Conservation (phyloP, 53 echinoderm and acorn worm genomes). For the Luidia sarsii region DNA sequence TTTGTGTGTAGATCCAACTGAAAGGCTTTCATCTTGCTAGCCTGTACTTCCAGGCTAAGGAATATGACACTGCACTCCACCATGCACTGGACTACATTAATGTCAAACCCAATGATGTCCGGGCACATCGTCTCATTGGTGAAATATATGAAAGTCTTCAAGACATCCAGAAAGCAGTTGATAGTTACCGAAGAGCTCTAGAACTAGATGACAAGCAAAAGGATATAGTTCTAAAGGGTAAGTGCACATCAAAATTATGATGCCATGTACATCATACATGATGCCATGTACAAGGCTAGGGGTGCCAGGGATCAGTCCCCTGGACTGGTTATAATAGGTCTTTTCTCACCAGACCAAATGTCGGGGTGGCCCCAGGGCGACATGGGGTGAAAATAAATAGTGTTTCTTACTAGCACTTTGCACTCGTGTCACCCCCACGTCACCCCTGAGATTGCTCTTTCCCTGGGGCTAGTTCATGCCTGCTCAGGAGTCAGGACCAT, state of each 20-base stretch:
- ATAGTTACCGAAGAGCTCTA: constrained; percentile 72
- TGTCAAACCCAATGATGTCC: constrained; percentile 65
- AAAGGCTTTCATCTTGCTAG: constrained; percentile 56
- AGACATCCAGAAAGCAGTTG: constrained; percentile 78
- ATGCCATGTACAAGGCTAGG: neutral
- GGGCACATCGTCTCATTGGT: constrained; percentile 76
- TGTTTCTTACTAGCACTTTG: no score
- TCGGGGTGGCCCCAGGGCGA: no score
- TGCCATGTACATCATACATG: neutral
- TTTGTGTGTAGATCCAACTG: constrained; percentile 19
- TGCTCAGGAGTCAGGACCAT: no score
- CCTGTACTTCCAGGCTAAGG: constrained; percentile 30
- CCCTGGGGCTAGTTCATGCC: no score
- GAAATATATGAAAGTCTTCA: constrained; percentile 66
- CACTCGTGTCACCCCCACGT: no score
- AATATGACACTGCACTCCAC: constrained; percentile 51
- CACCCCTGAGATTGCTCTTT: no score
- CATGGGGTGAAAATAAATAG: no score
- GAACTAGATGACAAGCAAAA: constrained; percentile 82
- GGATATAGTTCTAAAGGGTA: constrained; percentile 86
- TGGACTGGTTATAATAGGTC: no score
- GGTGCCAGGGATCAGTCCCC: neutral
- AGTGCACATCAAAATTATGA: neutral
- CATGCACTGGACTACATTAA: constrained; percentile 68
- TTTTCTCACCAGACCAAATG: no score